A percentile compares a stretch with the other conserved stretches of the same genome.
Evolutionary conservation across 64 coral and sea anemone species (phyloP).

Genomic region (Actinia equina): DNA sequence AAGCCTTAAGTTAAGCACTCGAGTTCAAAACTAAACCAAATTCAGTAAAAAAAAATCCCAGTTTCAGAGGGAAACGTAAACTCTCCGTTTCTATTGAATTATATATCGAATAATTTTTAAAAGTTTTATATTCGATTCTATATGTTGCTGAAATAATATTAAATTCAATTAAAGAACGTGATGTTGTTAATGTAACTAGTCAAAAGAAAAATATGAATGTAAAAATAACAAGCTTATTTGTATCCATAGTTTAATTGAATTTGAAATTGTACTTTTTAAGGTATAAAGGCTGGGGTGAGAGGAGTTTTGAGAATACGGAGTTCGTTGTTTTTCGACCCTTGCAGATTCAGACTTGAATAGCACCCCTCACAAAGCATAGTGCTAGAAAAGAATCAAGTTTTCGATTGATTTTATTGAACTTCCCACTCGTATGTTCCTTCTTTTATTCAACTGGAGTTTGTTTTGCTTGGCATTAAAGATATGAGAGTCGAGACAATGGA

Average conservation of each 20-base stretch:
- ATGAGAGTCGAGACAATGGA: neutral
- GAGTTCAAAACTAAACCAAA: too few relatives aligned
- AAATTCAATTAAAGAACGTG: too few relatives aligned
- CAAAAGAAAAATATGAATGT: too few relatives aligned
- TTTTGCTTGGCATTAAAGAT: conserved; percentile 1
- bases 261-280: neutral
- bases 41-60: too few relatives aligned
- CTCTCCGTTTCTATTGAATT: too few relatives aligned
- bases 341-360: neutral
- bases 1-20: too few relatives aligned
- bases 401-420: conserved; percentile 6
- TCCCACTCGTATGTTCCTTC: neutral
- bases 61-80: neutral
- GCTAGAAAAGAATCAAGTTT: neutral
- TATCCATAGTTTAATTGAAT: neutral
- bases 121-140: too few relatives aligned
- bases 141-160: too few relatives aligned
- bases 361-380: neutral
- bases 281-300: too few relatives aligned
- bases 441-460: neutral
- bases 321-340: neutral
- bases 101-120: too few relatives aligned
- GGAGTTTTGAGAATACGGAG: too few relatives aligned
- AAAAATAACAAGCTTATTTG: conserved; percentile 3
- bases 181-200: too few relatives aligned